Evolutionary conservation across 2,888 invertebrate species (phyloP).

Genomic region (Parthenolecanium corni): DNA sequence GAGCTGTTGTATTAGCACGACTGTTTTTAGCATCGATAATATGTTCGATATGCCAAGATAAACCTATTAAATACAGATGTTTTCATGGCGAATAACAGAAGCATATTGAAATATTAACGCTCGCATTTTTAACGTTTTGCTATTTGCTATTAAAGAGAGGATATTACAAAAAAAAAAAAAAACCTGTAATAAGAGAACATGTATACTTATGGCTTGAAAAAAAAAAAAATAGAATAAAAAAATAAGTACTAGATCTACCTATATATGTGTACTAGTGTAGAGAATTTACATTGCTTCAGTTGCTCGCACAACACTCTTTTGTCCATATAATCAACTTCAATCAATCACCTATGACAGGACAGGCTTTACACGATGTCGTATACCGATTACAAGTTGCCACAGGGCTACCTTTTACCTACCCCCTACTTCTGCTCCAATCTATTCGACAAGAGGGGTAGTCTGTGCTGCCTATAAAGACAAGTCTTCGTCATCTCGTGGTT

Average conservation of each 20-base stretch:
- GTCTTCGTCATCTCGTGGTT: too few relatives aligned
- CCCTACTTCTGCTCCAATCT: too few relatives aligned
- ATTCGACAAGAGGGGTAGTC: too few relatives aligned
- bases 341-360: slow-evolving; percentile 27
- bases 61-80: slow-evolving; percentile 27
- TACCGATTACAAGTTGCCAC: slow-evolving; percentile 25
- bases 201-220: neutral
- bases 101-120: slow-evolving; percentile 7
- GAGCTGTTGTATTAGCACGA: too few relatives aligned
- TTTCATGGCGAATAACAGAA: slow-evolving; percentile 2
- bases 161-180: neutral
- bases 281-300: neutral
- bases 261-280: slow-evolving; percentile 9
- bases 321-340: slow-evolving; percentile 26
- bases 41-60: slow-evolving; percentile 4
- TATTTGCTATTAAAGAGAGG: neutral
- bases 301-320: slow-evolving; percentile 3
- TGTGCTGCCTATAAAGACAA: neutral
- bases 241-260: neutral
- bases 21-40: neutral
- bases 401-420: slow-evolving; percentile 13
- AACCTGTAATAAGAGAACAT: neutral
- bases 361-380: slow-evolving; percentile 10
- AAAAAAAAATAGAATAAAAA: neutral
- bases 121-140: neutral